phyloP scores from a whole-genome alignment of 1,140 invertebrate genomes.

The Aricia agestis region DNA sequence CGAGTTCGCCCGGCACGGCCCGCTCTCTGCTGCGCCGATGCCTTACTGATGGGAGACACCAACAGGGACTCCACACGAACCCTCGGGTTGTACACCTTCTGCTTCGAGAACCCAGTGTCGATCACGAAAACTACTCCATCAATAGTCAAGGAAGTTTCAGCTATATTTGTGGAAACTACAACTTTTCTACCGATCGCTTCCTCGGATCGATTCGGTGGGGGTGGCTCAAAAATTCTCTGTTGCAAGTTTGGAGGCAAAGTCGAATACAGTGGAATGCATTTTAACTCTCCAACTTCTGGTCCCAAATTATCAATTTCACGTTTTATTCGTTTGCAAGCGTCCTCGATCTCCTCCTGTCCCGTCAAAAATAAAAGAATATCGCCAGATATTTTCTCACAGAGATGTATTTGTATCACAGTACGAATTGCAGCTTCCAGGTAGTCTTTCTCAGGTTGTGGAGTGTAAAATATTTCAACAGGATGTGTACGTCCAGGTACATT shows the following conservation, averaged over 20 bases:
- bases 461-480: slow-evolving; percentile 95
- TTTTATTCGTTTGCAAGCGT: slow-evolving; percentile 98
- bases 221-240: slow-evolving; percentile 96
- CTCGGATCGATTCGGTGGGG: slow-evolving; percentile 94
- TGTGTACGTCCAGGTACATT: slow-evolving; percentile 87
- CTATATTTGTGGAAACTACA: slow-evolving; percentile 99
- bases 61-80: slow-evolving; percentile 95
- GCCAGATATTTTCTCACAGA: slow-evolving; percentile 97
- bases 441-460: slow-evolving; percentile 98
- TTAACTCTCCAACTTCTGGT: slow-evolving; percentile 96
- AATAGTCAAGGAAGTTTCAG: slow-evolving; percentile 99
- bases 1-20: slow-evolving; percentile 97
- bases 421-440: slow-evolving; percentile 99
- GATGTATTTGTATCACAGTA: slow-evolving; percentile 99
- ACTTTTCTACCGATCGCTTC: slow-evolving; percentile 96
- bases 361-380: slow-evolving; percentile 98
- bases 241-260: slow-evolving; percentile 98
- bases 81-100: slow-evolving; percentile 80
- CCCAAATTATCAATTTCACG: slow-evolving; percentile 97
- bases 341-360: slow-evolving; percentile 98
- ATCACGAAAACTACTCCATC: slow-evolving; percentile 99
- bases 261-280: slow-evolving; percentile 99
- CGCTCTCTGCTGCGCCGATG: slow-evolving; percentile 98
- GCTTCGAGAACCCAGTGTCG: slow-evolving; percentile 99
- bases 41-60: slow-evolving; percentile 99